Percentiles rank a stretch among this genome's conserved stretches.
phyloP scores from a whole-genome alignment of 2,797 vertebrate genomes.

The Apodemus agrarius region DNA sequence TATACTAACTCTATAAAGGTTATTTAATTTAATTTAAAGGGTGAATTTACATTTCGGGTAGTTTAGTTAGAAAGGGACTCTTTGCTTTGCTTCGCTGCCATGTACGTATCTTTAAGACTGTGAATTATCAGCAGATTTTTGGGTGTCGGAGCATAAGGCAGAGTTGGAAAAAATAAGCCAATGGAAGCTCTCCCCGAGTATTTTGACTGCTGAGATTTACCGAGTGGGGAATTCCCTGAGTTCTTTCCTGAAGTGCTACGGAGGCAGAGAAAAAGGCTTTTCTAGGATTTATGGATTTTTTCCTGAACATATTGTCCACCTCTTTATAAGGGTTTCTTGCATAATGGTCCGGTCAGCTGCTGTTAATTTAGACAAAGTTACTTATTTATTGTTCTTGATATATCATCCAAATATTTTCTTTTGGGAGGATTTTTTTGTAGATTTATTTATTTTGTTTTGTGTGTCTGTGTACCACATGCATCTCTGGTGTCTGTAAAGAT shows the following conservation, averaged over 20 bases:
- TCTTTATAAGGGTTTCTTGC: background rate
- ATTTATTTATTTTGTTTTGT: background rate
- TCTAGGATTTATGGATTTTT: constrained; percentile 36
- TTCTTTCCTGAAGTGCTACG: background rate
- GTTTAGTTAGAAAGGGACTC: constrained; percentile 66
- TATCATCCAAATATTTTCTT: background rate
- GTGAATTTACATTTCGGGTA: background rate
- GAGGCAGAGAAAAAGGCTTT: constrained; percentile 24
- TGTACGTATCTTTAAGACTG: constrained; percentile 56
- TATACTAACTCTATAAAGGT: constrained; percentile 33
- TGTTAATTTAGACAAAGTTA: constrained; percentile 21
- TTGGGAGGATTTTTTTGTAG: background rate
- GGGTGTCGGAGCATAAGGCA: background rate
- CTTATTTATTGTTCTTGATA: constrained; percentile 30
- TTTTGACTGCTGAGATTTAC: constrained; percentile 48
- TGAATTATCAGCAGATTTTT: constrained; percentile 26
- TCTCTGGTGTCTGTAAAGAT: background rate
- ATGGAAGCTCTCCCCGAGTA: background rate
- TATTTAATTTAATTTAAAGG: constrained; percentile 67
- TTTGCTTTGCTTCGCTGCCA: constrained; percentile 44
- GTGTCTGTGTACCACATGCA: background rate
- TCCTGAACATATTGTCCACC: background rate
- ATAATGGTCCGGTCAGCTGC: background rate
- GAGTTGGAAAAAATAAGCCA: constrained; percentile 1
- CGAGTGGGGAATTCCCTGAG: constrained; percentile 31